Base-by-base conservation (phyloP, 2,888 invertebrate species). In the Alcis repandata region DNA sequence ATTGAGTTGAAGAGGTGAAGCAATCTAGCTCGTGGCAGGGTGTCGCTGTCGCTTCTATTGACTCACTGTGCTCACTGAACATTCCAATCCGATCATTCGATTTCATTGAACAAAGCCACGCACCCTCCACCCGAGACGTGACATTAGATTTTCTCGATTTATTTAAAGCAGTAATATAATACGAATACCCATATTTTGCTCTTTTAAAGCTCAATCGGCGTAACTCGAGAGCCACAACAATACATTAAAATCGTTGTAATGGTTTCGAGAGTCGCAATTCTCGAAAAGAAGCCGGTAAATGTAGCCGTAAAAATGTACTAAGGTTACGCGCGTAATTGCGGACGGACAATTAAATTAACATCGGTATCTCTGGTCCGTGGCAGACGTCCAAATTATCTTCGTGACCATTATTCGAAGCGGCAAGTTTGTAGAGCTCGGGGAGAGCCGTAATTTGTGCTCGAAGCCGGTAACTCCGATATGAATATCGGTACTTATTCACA, bases 81-180 rank as follows among this genome's bases (percentile, higher is more conserved):
- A 84, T 75, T 84, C 83, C 83, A 78, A 70, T 72, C 64, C 77
- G 78, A 83, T 84, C 80, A 81, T 84, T 82, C 80, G 69, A 72
- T 78, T 74, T 79, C 80, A 84, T 66, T 83, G 82, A 82, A 75
- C 83, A 81, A 76, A 76, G 75, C 70, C 71, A 77, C 76, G 76
- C 73, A 72, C 68, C 61, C 60, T 48, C 32, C 15, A 17, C 10
- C 20, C n/a, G 40, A 43, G 62, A 48, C 59, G 59, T 58, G 46
- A 57, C 57, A 45, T 41, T 40, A 63, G 54, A 64, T 71, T 67
- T 52, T 46, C 63, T 59, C 53, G 59, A 68, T 67, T 20, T 56
- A 8, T 54, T 59, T 43, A 45, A 68, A 63, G 52, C 20, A 53
- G 27, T 6, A 27, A 4, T 27, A 27, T 27, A 27, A 27, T 27